Percentiles rank a stretch among this genome's conserved stretches.
Evolutionary conservation across 2,113 vertebrate genomes (phyloP).

Genomic region (Vanacampus margaritifer): DNA sequence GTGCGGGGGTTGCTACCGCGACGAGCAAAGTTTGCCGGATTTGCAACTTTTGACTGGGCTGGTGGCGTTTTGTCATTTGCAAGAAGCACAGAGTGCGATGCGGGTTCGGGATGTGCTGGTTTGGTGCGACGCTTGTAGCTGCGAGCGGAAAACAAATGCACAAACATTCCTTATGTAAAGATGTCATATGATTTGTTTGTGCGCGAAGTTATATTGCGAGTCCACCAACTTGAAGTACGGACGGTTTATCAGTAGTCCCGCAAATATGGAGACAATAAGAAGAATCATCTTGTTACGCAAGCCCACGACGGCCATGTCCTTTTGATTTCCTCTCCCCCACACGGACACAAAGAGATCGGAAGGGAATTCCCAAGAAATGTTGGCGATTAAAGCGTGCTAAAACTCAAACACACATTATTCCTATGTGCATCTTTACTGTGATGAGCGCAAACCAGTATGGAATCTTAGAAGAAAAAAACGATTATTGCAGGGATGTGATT

Average conservation of each 20-base stretch:
- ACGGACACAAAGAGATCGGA: constrained; percentile 24
- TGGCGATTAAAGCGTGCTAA: constrained; percentile 48
- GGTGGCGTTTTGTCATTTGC: not conserved
- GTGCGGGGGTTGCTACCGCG: not conserved
- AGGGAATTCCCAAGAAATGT: constrained; percentile 59
- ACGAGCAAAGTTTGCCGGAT: not conserved
- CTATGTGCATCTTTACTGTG: constrained; percentile 8
- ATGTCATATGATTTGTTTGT: not conserved
- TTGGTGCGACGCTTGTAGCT: not conserved
- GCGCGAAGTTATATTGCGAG: not conserved
- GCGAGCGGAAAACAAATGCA: not conserved
- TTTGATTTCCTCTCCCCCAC: constrained; percentile 31
- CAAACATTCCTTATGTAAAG: not conserved
- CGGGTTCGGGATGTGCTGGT: not conserved
- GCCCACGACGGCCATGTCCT: constrained; percentile 20
- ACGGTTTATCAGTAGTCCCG: constrained; percentile 1
- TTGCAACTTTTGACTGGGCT: not conserved
- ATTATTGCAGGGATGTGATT: too few relatives aligned
- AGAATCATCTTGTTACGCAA: constrained; percentile 38
- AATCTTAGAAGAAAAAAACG: too few relatives aligned
- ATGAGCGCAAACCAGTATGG: too few relatives aligned
- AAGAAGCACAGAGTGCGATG: not conserved
- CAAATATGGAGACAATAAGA: constrained; percentile 9
- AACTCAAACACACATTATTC: constrained; percentile 23
- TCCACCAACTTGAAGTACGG: not conserved